phyloP scores from a whole-genome alignment of 2,113 vertebrate species.

The Rhynchopsitta pachyrhyncha region DNA sequence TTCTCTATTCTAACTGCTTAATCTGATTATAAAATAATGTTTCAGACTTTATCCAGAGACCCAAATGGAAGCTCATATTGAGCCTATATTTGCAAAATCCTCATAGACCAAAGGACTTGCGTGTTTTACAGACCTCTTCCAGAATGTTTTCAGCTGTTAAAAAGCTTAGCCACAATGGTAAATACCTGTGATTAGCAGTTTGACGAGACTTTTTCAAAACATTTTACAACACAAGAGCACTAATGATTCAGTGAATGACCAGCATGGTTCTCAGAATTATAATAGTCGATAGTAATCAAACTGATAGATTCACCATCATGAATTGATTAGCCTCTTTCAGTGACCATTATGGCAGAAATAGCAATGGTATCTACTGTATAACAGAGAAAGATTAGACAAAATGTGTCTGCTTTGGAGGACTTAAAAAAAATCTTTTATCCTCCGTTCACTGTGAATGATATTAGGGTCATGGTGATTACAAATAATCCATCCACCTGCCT shows the following conservation, averaged over 20 bases:
- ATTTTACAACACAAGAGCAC: background rate
- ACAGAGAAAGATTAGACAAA: background rate
- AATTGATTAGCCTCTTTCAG: background rate
- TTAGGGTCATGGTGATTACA: background rate
- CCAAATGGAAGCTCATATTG: background rate
- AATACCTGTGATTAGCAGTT: background rate
- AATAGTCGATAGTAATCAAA: background rate
- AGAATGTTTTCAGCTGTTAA: background rate
- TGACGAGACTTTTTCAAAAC: background rate
- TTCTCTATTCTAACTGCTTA: background rate
- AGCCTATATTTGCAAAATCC: background rate
- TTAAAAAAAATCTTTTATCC: background rate
- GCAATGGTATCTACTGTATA: background rate
- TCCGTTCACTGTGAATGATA: background rate
- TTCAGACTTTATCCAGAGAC: background rate
- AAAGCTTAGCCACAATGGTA: background rate
- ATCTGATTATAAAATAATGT: background rate
- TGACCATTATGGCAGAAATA: background rate
- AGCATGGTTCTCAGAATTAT: background rate
- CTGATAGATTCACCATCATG: background rate
- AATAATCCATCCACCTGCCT: background rate
- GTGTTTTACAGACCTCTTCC: background rate
- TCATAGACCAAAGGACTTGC: background rate
- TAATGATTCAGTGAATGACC: background rate
- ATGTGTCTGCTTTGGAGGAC: background rate